Evolutionary conservation across 1,140 invertebrate species (phyloP).

Genomic region (Dermatophagoides farinae): DNA sequence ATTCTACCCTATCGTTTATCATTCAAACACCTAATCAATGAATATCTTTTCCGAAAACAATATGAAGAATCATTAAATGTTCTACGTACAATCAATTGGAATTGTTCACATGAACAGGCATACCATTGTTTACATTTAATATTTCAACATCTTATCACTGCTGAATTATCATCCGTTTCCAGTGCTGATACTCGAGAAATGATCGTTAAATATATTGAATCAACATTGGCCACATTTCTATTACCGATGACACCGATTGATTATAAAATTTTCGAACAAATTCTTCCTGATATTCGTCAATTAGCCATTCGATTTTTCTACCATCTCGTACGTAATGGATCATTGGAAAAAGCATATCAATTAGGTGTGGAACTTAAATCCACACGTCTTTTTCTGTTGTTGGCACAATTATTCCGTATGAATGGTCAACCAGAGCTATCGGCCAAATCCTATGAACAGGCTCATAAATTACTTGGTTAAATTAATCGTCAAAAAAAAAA

Average conservation of each 20-base stretch:
- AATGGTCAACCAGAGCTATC: conserved; percentile 15
- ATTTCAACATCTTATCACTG: conserved; percentile 15
- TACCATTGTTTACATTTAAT: conserved; percentile 17
- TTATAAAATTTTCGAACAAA: conserved; percentile 13
- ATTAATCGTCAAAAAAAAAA: background rate
- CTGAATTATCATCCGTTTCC: conserved; percentile 9
- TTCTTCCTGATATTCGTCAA: conserved; percentile 14
- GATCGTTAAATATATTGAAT: conserved; percentile 5
- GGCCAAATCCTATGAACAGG: conserved; percentile 12
- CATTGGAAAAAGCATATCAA: conserved; percentile 18
- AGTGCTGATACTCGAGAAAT: background rate
- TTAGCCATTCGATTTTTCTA: conserved; percentile 19
- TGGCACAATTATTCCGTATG: conserved; percentile 17
- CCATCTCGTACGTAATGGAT: conserved; percentile 15
- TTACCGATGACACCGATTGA: conserved; percentile 12
- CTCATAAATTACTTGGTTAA: conserved; percentile 4
- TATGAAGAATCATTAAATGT: conserved; percentile 17
- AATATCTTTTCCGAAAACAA: conserved; percentile 15
- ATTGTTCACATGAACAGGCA: conserved; percentile 6
- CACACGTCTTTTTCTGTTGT: conserved; percentile 16
- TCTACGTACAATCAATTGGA: conserved; percentile 17
- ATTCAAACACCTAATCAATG: conserved; percentile 10
- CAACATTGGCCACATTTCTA: conserved; percentile 17
- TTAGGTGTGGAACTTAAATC: conserved; percentile 18
- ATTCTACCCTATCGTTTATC: background rate